A percentile compares a stretch with the other conserved stretches of the same genome.
phyloP scores from a whole-genome alignment of 2,113 vertebrate genomes.

The Shinisaurus crocodilurus region DNA sequence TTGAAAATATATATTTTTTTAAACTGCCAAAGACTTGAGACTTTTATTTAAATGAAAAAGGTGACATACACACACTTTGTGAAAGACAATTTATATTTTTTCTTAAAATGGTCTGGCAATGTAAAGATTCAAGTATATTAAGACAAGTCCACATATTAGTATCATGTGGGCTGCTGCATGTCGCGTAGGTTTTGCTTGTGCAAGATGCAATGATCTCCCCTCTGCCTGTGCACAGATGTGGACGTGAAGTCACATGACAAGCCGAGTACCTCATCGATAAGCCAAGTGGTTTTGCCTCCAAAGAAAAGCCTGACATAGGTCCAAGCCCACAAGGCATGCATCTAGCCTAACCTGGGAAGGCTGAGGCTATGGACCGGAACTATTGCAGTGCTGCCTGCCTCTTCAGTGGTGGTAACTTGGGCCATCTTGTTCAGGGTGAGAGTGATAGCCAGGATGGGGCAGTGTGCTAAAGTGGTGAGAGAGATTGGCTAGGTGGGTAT shows the following conservation, averaged over 20 bases:
- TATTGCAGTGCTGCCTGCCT: constrained; percentile 5
- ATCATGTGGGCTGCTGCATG: no score
- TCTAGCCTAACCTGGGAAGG: not conserved
- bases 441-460: constrained; percentile 12
- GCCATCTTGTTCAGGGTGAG: constrained; percentile 27
- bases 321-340: not conserved
- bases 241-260: no score
- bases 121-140: no score
- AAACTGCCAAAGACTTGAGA: constrained; percentile 43
- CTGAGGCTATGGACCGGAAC: no score
- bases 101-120: not conserved
- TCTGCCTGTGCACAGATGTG: not conserved
- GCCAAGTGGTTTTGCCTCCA: not conserved
- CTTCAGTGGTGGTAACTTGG: not conserved
- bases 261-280: not conserved
- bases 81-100: not conserved
- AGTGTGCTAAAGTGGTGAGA: constrained; percentile 19
- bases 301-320: not conserved
- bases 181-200: no score
- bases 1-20: constrained; percentile 57
- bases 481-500: constrained; percentile 11
- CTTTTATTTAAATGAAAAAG: constrained; percentile 11
- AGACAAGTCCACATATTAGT: not conserved
- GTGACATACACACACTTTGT: not conserved
- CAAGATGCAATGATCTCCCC: no score